These are phyloP conservation scores for Hypomesus transpacificus DNA, from an alignment of 2,113 vertebrate species.

Conservation along the genomic window DNA sequence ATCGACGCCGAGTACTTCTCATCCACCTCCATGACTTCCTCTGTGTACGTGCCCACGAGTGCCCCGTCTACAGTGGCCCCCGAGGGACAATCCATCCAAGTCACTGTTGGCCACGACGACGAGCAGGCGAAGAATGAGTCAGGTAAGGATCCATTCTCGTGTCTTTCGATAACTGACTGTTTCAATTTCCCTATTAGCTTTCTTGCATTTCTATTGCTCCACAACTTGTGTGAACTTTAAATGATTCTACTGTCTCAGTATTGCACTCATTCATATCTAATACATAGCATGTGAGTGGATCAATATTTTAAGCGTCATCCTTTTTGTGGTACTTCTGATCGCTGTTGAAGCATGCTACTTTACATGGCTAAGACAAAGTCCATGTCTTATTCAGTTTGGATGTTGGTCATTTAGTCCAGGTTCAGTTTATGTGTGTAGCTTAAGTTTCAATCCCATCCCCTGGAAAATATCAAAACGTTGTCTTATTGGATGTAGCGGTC, in stretches of 20 bases:
- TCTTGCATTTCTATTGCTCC: not conserved
- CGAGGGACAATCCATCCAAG: conserved; percentile 64
- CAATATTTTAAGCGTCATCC: too few species aligned
- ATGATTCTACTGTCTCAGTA: not conserved
- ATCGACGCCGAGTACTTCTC: conserved; percentile 76
- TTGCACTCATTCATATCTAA: not conserved
- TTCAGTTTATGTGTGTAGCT: not conserved
- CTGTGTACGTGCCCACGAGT: conserved; percentile 55
- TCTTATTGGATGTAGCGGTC: conserved; percentile 14
- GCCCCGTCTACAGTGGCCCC: conserved; percentile 50
- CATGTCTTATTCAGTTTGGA: not conserved
- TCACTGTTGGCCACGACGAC: conserved; percentile 73
- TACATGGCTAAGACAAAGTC: not conserved
- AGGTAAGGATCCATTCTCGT: conserved; percentile 77
- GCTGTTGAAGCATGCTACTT: too few species aligned
- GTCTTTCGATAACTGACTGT: too few species aligned
- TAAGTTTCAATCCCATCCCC: not conserved
- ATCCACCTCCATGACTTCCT: conserved; percentile 42
- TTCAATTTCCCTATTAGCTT: conserved; percentile 4
- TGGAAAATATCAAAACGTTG: conserved; percentile 1
- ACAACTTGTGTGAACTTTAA: not conserved
- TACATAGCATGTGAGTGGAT: too few species aligned
- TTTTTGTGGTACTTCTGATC: too few species aligned
- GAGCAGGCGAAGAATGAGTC: conserved; percentile 73
- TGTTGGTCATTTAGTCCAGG: not conserved